phyloP scores from a whole-genome alignment of 2,797 vertebrate genomes.

The Pseudochromis fuscus region DNA sequence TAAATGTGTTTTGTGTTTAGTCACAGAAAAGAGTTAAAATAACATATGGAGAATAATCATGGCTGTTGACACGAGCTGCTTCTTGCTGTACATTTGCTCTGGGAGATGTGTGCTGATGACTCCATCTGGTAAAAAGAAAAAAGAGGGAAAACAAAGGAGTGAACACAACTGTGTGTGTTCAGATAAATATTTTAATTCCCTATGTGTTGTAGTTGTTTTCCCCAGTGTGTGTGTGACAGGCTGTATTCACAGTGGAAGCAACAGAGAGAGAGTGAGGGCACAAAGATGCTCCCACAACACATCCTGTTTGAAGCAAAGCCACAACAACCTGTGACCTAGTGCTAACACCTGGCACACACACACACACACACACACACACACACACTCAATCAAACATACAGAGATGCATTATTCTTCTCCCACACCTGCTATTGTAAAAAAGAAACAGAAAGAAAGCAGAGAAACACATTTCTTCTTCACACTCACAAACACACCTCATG shows the following conservation, averaged over 20 bases:
- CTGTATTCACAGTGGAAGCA: conserved; percentile 16
- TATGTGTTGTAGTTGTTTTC: conserved; percentile 14
- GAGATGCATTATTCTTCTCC: conserved; percentile 2
- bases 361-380: conserved; percentile 38
- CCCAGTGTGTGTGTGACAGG: conserved; percentile 6
- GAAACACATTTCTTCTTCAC: not conserved
- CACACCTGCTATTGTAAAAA: conserved; percentile 49
- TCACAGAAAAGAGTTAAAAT: not conserved
- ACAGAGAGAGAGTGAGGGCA: conserved; percentile 13
- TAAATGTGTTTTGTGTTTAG: not conserved
- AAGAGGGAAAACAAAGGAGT: conserved; percentile 21
- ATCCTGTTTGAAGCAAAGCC: conserved; percentile 75
- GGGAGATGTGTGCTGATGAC: not conserved
- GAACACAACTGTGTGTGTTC: conserved; percentile 7
- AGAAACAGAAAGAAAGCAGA: not conserved
- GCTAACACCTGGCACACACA: conserved; percentile 76
- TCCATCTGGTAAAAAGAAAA: conserved; percentile 23
- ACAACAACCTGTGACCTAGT: conserved; percentile 76
- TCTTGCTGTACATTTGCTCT: not conserved
- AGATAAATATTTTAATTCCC: conserved; percentile 45
- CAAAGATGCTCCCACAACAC: conserved; percentile 60
- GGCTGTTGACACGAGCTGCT: conserved; percentile 5
- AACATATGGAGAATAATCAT: not conserved
- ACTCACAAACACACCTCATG: not conserved
- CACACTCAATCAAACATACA: conserved; percentile 31